Evolutionary conservation across 2,888 invertebrate genomes (phyloP).

Genomic region (Pemphredon lugubris): DNA sequence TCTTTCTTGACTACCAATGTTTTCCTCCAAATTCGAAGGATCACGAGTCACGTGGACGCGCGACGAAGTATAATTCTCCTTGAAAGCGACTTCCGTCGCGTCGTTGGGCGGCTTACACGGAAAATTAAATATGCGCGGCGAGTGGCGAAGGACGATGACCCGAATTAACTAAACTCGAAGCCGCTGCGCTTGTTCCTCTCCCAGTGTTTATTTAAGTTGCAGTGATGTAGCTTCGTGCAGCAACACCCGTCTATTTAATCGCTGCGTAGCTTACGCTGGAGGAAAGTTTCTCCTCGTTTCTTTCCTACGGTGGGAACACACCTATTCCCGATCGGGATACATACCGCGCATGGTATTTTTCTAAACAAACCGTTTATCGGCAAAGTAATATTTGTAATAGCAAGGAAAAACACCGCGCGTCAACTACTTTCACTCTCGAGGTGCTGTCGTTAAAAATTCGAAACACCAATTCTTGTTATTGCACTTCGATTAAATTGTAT

Average conservation of each 20-base stretch:
- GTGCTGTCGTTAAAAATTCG: no score
- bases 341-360: no score
- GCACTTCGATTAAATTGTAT: no score
- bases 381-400: no score
- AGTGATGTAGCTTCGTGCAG: conserved; percentile 51
- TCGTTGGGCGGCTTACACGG: conserved; percentile 41
- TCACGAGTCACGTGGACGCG: conserved; percentile 21
- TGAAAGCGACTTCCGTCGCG: conserved; percentile 43
- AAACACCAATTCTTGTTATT: no score
- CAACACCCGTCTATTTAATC: conserved; percentile 20
- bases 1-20: no score
- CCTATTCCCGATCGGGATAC: no score
- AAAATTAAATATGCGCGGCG: conserved; percentile 61
- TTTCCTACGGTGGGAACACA: no score
- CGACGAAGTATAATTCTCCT: conserved; percentile 34
- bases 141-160: conserved; percentile 70
- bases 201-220: conserved; percentile 64
- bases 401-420: no score
- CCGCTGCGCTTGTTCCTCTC: conserved; percentile 48
- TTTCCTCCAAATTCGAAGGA: no score
- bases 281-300: conserved; percentile 38
- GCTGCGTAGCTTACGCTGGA: conserved; percentile 7
- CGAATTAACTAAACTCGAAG: conserved; percentile 69
- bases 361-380: no score
- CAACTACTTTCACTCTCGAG: no score